Evolutionary conservation across 2,113 vertebrate species (phyloP), one percentile per base, ranked within the genome.

Genomic region (Sigmodon hispidus): DNA sequence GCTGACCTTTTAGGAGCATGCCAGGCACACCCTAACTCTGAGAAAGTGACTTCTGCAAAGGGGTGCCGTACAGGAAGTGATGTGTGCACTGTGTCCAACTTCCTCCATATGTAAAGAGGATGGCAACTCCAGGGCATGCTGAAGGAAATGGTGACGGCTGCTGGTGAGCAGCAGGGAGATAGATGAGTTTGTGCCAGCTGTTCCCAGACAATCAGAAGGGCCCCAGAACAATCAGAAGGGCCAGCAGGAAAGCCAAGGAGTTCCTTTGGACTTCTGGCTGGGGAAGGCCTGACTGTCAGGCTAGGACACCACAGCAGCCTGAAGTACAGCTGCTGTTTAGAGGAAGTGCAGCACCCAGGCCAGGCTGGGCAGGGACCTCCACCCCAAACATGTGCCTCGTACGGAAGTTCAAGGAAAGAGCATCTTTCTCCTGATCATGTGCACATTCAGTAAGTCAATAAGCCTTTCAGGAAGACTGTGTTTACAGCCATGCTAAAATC

Each of bases 361-460:
- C 63, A 0, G 1, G 93, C n/a, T 6, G 0, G 40, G 52, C 40
- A 17, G 88, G 61, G 76, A 45, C 40, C 43, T 75, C 10, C 0
- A 16, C 95, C 22, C 16, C 2, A 87, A 45, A 55, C n/a, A 40
- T 0, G 1, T 16, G 69, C 31, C 73, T 0, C 2, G 2, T 2
- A 29, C 29, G 77, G 73, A 83, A 84, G 73, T 55, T 50, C 52
- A 65, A 57, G 0, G 22, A 67, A 76, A 96, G 94, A 77, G 16
- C n/a, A 0, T 75, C 89, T 90, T 70, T 77, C n/a, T 5, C 52
- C 63, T 61, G 1, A 13, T 36, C 22, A 3, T 22, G 1, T 21
- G 1, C 83, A 88, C 86, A 90, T 89, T 89, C 97, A 97, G 63
- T n/a, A 97, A 17, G 63, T 93, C 94, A 52, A 81, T 83, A 90